phyloP scores from a whole-genome alignment of 2,113 vertebrate species.

The Tor tambroides region DNA sequence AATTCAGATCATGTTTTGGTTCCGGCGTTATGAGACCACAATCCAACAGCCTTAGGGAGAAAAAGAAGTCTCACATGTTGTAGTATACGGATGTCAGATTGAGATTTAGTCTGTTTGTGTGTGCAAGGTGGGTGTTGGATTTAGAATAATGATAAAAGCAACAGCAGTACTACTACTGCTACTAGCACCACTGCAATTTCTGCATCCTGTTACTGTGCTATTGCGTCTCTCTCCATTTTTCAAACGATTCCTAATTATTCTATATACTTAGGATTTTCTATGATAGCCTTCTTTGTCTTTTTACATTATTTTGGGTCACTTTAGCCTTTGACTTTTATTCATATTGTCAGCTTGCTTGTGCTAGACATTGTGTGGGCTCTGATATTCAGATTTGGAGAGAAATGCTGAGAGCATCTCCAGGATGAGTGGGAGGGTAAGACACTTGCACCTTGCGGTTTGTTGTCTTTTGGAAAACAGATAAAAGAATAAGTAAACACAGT shows the following conservation, averaged over 20 bases:
- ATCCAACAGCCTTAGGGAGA: constrained; percentile 5
- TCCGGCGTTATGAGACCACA: background rate
- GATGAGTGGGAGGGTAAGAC: constrained; percentile 19
- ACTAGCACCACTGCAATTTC: background rate
- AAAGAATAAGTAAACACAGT: constrained; percentile 2
- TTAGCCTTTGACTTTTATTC: constrained; percentile 45
- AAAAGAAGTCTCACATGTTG: constrained; percentile 5
- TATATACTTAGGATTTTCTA: background rate
- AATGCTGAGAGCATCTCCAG: background rate
- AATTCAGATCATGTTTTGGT: constrained; percentile 52
- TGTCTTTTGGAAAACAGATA: constrained; percentile 42
- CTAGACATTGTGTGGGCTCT: constrained; percentile 49
- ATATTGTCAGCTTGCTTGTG: constrained; percentile 44
- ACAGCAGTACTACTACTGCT: background rate
- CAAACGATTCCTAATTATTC: background rate
- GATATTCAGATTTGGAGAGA: constrained; percentile 54
- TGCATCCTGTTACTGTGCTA: background rate
- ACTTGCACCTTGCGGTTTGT: constrained; percentile 48
- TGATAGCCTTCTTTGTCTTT: background rate
- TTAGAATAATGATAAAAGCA: background rate
- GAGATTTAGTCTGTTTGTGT: background rate
- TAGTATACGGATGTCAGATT: background rate
- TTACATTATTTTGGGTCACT: constrained; percentile 12
- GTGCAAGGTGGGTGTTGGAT: background rate
- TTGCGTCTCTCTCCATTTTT: background rate